Evolutionary conservation across 2,888 invertebrate genomes (phyloP), one percentile per base, ranked within the genome.

Genomic region (Mythimna vitellina): DNA sequence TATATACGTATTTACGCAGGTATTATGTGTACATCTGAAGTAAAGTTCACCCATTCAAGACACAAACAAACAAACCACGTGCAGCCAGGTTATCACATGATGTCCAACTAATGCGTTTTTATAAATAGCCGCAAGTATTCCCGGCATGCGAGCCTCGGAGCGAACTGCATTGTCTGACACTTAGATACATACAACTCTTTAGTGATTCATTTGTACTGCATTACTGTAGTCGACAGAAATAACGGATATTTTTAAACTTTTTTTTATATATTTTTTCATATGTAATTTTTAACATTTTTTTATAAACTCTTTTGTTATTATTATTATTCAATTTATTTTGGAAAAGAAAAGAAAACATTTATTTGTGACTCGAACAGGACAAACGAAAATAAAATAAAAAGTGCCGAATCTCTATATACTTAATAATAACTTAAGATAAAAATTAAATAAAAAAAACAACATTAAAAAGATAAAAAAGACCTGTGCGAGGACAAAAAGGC

Each of bases 111-210:
- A 76, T 75, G 65, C 62, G 57, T 58, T 35, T 64, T 57, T 84
- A 83, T 79, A 75, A 81, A 84, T 85, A 84, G 56, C 64, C 2
- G 0, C 35, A 70, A 61, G 53, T 53, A 84, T 82, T 65, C 64
- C 42, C 60, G 84, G 80, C 65, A 84, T 82, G 77, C 70, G 54
- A 57, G 64, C 29, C 42, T 20, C 35, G 20, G 56, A 22, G 67
- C 73, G 58, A 70, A 73, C 67, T 82, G 84, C 82, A 85, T 84
- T 85, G 84, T 85, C 79, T 76, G 56, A 38, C 72, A 75, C 68
- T 69, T 71, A n/a, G 32, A 58, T 66, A 60, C 63, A 32, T 62
- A 68, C 54, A 20, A 29, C 22, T 69, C 46, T 7, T 10, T 10
- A 56, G 57, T 85, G 85, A 84, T 56, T 84, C 81, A 83, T 57